Conservation (phyloP, 2,113 vertebrate species). For the Perccottus glenii region DNA sequence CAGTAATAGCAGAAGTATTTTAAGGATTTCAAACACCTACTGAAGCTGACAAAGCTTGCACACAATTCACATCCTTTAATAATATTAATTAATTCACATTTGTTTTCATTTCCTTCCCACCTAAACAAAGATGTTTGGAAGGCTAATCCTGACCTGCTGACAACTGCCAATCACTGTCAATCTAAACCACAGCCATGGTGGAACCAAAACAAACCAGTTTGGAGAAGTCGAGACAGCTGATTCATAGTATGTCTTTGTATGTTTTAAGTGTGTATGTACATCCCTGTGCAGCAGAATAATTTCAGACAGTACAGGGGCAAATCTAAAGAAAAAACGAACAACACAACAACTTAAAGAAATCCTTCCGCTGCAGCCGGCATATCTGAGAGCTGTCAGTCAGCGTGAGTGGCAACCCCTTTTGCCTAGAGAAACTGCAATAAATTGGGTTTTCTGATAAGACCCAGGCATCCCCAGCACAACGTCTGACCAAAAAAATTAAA, state of each 20-base stretch:
- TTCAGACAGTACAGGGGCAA: slow-evolving; percentile 25
- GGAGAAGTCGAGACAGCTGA: slow-evolving; percentile 8
- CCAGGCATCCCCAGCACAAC: slow-evolving; percentile 58
- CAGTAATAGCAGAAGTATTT: background rate
- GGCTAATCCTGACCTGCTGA: slow-evolving; percentile 27
- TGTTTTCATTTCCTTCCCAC: slow-evolving; percentile 21
- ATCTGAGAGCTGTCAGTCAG: slow-evolving; percentile 81
- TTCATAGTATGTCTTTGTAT: slow-evolving; percentile 14
- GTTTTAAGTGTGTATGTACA: slow-evolving; percentile 18
- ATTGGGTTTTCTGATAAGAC: slow-evolving; percentile 80
- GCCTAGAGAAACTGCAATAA: slow-evolving; percentile 72
- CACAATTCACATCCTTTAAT: too few species aligned
- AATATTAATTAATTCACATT: background rate
- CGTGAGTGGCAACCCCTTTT: slow-evolving; percentile 74
- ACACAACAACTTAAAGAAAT: slow-evolving; percentile 72
- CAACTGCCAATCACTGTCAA: slow-evolving; percentile 31
- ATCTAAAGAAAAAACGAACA: slow-evolving; percentile 15
- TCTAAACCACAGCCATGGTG: slow-evolving; percentile 54
- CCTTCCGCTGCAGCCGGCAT: slow-evolving; percentile 56
- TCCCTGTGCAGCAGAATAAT: slow-evolving; percentile 38
- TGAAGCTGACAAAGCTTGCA: background rate
- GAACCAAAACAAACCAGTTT: slow-evolving; percentile 27
- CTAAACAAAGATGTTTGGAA: slow-evolving; percentile 46
- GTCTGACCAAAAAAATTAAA: slow-evolving; percentile 45
- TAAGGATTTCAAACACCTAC: background rate